Evolutionary conservation across 37 sponge, comb jelly and placozoan species (phyloP).

Genomic region (Ianthella basta): DNA sequence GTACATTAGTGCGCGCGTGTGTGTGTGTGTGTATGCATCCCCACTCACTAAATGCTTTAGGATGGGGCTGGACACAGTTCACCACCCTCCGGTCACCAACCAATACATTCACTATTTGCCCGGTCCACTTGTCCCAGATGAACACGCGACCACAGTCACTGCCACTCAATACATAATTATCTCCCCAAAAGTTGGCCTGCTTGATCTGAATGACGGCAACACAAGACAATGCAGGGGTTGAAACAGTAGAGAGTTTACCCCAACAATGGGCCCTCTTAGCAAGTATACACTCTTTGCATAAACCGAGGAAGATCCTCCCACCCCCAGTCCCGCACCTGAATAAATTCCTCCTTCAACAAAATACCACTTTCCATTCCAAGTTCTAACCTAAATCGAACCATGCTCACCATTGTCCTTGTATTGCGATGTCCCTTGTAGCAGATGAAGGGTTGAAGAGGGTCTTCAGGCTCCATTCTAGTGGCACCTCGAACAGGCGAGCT

Average conservation of each 20-base stretch:
- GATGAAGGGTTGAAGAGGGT: constrained; percentile 35
- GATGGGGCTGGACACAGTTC: constrained; percentile 97
- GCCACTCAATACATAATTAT: constrained; percentile 81
- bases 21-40: too few relatives aligned
- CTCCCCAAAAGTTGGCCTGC: constrained; percentile 88
- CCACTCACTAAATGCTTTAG: constrained; percentile 63
- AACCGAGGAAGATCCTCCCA: too few relatives aligned
- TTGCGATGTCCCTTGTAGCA: constrained; percentile 87
- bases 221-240: too few relatives aligned
- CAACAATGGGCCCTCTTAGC: too few relatives aligned
- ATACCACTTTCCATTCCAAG: too few relatives aligned
- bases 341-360: too few relatives aligned
- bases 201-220: constrained; percentile 63
- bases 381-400: too few relatives aligned
- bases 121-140: constrained; percentile 91
- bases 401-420: constrained; percentile 81
- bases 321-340: too few relatives aligned
- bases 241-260: too few relatives aligned
- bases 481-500: background rate
- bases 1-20: too few relatives aligned
- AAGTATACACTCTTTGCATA: too few relatives aligned
- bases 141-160: constrained; percentile 93
- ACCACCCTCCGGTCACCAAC: constrained; percentile 86
- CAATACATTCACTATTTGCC: constrained; percentile 72
- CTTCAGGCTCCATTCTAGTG: background rate